Evolutionary conservation across 2,888 invertebrate species (phyloP).

Genomic region (Drosophila tripunctata): DNA sequence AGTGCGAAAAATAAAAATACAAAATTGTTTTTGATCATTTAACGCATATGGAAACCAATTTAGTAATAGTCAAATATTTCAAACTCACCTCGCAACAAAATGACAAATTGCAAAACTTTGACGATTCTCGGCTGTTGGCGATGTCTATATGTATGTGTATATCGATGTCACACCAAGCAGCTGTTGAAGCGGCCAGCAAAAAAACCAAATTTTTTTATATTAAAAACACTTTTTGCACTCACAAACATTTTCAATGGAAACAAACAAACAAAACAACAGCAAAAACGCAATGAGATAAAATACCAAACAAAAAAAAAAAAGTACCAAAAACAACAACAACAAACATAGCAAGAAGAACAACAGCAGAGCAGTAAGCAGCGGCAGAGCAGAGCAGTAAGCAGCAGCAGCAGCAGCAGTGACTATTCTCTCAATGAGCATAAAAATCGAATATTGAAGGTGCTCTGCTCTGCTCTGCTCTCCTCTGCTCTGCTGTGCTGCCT

Average conservation of each 20-base stretch:
- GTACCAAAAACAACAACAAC: slow-evolving; percentile 16
- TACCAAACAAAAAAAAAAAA: slow-evolving; percentile 21
- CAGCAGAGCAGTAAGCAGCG: background rate
- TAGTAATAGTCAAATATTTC: background rate
- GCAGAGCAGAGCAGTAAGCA: background rate
- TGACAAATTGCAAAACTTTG: slow-evolving; percentile 22
- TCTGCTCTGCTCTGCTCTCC: slow-evolving; percentile 19
- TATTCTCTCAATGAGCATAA: slow-evolving; percentile 47
- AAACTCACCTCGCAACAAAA: slow-evolving; percentile 41
- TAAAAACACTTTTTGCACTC: slow-evolving; percentile 47
- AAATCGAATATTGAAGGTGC: slow-evolving; percentile 66
- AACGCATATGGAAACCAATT: slow-evolving; percentile 8
- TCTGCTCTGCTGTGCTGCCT: too few species aligned
- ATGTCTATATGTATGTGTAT: too few species aligned
- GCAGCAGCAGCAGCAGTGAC: slow-evolving; percentile 10
- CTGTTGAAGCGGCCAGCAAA: slow-evolving; percentile 32
- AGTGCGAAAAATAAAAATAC: slow-evolving; percentile 11
- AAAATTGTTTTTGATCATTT: slow-evolving; percentile 19
- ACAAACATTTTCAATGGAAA: slow-evolving; percentile 24
- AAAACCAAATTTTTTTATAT: slow-evolving; percentile 24
- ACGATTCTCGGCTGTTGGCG: slow-evolving; percentile 21
- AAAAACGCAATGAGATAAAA: slow-evolving; percentile 33
- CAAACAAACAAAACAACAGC: slow-evolving; percentile 24
- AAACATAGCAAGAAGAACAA: slow-evolving; percentile 13
- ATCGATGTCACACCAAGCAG: slow-evolving; percentile 44